Base-by-base conservation (phyloP, 2,113 vertebrate species). In the Pseudonaja textilis region DNA sequence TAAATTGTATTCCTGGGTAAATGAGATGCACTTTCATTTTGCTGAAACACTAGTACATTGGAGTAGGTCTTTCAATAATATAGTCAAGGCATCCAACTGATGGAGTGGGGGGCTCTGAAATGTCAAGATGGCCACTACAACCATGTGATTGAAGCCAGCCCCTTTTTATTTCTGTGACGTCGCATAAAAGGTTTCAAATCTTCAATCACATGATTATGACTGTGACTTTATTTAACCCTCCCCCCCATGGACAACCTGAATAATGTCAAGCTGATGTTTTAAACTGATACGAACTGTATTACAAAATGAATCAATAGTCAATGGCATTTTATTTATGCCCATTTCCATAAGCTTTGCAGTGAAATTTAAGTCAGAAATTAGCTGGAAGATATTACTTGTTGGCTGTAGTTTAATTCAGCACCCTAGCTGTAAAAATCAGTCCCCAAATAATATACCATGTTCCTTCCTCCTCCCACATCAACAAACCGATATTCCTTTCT, bases 401-500 rank as follows among this genome's bases (percentile, higher is more conserved):
- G 6, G 7, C 45, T 1, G 0, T 87, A 45, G 29, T 29, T 86
- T 91, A 69, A 52, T 45, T 91, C 54, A 59, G 25, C 69, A 91
- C 18, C 26, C 54, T 45, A 86, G 81, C 47, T 12, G 6, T 50
- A 29, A 87, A 87, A 39, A 88, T 74, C 22, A 55, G 18, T 88
- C 4, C 10, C 6, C 23, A 54, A 25, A 39, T 25, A 64, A 55
- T 26, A 57, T 9, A 9, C 22, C 25, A 59, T 22, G 47, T n/a
- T 64, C 39, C 29, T 56, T 52, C 25, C 18, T 34, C 20, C 23
- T 92, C 39, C 55, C 14, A 29, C 23, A 42, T 88, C 69, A 52
- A 16, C 22, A 42, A 69, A 42, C 14, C 20, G 25, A 57, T 91
- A 25, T 52, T 85, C 93, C 39, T 96, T 23, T 93, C 96, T 88